Conservation (phyloP, 2,888 invertebrate genomes). For the Chydorus sphaericus region DNA sequence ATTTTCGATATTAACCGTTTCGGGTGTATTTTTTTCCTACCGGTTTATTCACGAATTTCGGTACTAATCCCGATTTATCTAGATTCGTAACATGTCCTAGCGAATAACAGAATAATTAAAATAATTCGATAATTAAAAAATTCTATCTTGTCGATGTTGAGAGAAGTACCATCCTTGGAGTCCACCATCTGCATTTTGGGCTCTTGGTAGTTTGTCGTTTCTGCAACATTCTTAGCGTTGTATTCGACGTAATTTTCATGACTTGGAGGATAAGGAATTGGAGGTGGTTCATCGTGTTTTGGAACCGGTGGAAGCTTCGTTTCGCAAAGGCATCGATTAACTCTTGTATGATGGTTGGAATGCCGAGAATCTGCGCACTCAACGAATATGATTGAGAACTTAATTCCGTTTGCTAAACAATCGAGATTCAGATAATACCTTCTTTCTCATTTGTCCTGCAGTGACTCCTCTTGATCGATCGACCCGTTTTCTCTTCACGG, state of each 20-base stretch:
- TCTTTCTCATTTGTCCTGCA: not conserved
- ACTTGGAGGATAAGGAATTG: not conserved
- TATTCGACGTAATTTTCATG: not conserved
- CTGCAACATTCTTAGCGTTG: constrained; percentile 3
- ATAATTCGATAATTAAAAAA: not conserved
- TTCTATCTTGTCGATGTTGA: not conserved
- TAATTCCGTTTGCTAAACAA: not conserved
- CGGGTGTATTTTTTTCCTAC: not conserved
- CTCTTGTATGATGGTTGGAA: not conserved
- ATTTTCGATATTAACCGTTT: not conserved
- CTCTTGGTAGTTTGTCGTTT: not conserved
- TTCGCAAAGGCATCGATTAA: constrained; percentile 2
- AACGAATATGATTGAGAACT: too few species aligned
- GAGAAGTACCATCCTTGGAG: not conserved
- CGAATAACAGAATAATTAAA: not conserved
- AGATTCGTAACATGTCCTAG: constrained; percentile 10
- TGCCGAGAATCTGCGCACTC: not conserved
- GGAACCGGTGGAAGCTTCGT: constrained; percentile 7
- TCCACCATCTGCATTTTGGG: not conserved
- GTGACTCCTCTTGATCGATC: constrained; percentile 2
- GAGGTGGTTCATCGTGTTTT: not conserved
- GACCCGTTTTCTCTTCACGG: not conserved
- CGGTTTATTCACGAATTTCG: constrained; percentile 1
- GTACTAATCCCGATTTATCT: constrained; percentile 9
- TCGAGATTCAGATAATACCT: constrained; percentile 3